Conservation (phyloP, 2,113 vertebrate genomes). For the Microcebus jonahi region DNA sequence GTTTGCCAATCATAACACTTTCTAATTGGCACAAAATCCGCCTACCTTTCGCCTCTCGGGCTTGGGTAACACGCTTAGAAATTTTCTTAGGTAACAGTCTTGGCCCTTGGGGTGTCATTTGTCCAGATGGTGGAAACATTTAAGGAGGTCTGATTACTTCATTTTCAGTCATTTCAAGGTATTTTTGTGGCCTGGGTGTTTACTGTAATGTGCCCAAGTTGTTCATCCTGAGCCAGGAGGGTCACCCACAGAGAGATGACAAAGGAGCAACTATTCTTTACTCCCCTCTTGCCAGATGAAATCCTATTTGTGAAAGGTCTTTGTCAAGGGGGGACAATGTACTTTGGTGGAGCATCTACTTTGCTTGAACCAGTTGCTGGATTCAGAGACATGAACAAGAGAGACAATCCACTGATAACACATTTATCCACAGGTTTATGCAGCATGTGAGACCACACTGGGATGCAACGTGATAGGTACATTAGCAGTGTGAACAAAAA, state of each 20-base stretch:
- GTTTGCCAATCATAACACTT: conserved; percentile 55
- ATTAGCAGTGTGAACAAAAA: neutral
- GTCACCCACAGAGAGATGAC: neutral
- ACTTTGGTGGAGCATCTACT: neutral
- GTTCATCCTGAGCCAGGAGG: neutral
- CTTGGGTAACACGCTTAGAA: neutral
- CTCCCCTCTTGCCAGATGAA: neutral
- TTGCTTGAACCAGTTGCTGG: neutral
- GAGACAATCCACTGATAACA: fast-evolving
- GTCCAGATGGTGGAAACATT: conserved; percentile 56
- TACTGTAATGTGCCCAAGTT: neutral
- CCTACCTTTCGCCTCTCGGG: conserved; percentile 43
- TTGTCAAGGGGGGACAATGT: neutral
- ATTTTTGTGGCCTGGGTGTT: conserved; percentile 51
- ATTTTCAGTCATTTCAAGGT: conserved; percentile 29
- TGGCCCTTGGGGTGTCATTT: conserved; percentile 31
- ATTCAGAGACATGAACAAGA: neutral
- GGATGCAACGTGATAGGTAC: neutral
- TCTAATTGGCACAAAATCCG: conserved; percentile 16
- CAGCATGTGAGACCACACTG: neutral
- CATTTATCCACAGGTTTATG: neutral
- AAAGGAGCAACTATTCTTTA: neutral
- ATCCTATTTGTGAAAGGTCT: neutral
- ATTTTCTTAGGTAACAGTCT: conserved; percentile 41
- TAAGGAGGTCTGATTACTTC: conserved; percentile 25